phyloP scores from a whole-genome alignment of 2,888 invertebrate species.

The Drosophila paranaensis region DNA sequence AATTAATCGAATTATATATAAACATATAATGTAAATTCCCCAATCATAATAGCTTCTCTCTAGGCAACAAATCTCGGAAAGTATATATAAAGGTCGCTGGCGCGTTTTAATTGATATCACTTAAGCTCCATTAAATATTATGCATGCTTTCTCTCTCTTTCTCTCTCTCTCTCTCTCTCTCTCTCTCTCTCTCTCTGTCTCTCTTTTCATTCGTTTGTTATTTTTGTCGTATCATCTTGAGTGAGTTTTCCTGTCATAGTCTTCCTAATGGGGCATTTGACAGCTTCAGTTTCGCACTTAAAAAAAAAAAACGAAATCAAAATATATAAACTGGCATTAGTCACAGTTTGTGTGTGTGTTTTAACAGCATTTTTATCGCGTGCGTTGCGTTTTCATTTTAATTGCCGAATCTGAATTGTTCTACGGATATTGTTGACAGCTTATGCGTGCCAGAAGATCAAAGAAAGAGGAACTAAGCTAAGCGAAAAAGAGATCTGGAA shows the following conservation, averaged over 20 bases:
- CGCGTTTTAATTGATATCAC: constrained; percentile 77
- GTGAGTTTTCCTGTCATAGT: constrained; percentile 43
- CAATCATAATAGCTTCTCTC: constrained; percentile 10
- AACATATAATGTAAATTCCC: constrained; percentile 4
- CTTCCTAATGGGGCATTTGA: constrained; percentile 19
- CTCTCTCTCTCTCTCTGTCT: constrained; percentile 21
- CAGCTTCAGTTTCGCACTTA: constrained; percentile 5
- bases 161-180: constrained; percentile 22
- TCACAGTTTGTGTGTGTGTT: constrained; percentile 18
- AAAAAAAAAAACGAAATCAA: background rate
- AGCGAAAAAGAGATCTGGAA: background rate
- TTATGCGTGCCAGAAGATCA: constrained; percentile 40
- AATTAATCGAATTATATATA: no score
- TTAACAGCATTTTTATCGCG: constrained; percentile 7
- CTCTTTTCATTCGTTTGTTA: constrained; percentile 27
- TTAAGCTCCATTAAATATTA: constrained; percentile 68
- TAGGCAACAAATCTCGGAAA: constrained; percentile 39
- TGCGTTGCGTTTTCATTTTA: constrained; percentile 9
- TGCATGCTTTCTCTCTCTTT: constrained; percentile 35
- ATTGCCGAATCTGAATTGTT: constrained; percentile 15
- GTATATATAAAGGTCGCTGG: constrained; percentile 51
- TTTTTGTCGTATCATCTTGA: constrained; percentile 33
- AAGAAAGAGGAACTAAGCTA: constrained; percentile 6
- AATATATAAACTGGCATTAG: constrained; percentile 12
- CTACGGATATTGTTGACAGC: constrained; percentile 17